phyloP scores from a whole-genome alignment of 2,797 vertebrate species.

The Leucoraja ocellata region DNA sequence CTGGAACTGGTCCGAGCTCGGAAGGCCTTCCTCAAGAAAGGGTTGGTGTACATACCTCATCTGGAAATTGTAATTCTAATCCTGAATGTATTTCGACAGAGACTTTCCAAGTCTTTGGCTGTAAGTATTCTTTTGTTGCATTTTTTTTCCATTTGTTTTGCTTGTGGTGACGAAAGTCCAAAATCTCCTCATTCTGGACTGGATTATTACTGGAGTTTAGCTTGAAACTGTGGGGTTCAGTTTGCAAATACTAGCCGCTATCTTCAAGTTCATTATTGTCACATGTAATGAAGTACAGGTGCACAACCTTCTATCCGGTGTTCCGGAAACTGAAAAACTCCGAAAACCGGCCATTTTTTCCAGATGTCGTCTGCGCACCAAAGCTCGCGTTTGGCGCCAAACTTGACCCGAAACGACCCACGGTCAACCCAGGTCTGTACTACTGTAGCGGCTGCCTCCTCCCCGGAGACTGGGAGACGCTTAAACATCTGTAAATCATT shows the following conservation, averaged over 20 bases:
- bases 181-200: neutral
- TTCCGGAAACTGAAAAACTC: too few species aligned
- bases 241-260: neutral
- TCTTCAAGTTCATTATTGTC: too few species aligned
- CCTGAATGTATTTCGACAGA: constrained; percentile 80
- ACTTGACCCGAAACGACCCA: too few species aligned
- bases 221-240: neutral
- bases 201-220: neutral
- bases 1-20: constrained; percentile 81
- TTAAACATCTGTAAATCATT: too few species aligned
- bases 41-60: constrained; percentile 80
- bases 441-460: too few species aligned
- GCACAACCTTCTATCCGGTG: too few species aligned
- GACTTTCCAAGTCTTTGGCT: constrained; percentile 85
- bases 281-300: too few species aligned
- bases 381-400: too few species aligned
- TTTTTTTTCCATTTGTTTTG: neutral
- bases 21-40: constrained; percentile 78
- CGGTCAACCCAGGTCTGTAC: too few species aligned
- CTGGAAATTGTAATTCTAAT: constrained; percentile 79
- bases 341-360: too few species aligned
- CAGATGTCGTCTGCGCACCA: too few species aligned
- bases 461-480: too few species aligned
- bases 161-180: neutral
- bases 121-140: constrained; percentile 62